Evolutionary conservation across 2,113 vertebrate genomes (phyloP).

Genomic region (Gymnorhina tibicen): DNA sequence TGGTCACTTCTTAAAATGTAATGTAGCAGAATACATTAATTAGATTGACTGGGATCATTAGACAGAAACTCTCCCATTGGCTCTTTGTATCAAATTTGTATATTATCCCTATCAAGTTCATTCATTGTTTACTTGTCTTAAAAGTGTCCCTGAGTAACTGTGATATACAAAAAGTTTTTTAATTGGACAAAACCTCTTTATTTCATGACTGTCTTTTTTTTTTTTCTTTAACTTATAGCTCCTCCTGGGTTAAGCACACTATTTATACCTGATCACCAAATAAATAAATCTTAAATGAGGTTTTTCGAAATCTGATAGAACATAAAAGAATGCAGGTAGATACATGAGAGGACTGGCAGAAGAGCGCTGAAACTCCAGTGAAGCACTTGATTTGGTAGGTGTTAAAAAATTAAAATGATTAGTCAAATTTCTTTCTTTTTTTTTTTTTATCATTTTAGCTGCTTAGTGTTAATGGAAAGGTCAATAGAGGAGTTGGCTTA

Average conservation of each 20-base stretch:
- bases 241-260: neutral
- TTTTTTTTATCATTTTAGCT: conserved; percentile 30
- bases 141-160: neutral
- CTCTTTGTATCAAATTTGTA: conserved; percentile 71
- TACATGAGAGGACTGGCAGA: neutral
- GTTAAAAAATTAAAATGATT: neutral
- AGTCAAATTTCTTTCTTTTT: neutral
- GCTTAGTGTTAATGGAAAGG: neutral
- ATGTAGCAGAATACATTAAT: conserved; percentile 88
- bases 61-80: conserved; percentile 74
- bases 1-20: conserved; percentile 93
- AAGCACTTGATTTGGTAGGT: neutral
- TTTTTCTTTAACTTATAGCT: neutral
- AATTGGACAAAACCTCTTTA: neutral
- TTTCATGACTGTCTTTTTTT: neutral
- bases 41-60: conserved; percentile 89
- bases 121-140: conserved; percentile 33
- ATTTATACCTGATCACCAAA: neutral
- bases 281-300: neutral
- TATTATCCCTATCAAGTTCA: conserved; percentile 55
- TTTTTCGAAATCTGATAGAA: neutral
- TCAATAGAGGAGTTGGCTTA: neutral
- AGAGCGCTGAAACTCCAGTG: accelerated
- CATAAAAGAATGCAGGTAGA: neutral
- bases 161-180: neutral